Percentiles rank a stretch among this genome's conserved stretches.
phyloP scores from a whole-genome alignment of 2,113 vertebrate species.

The Prochilodus magdalenae region DNA sequence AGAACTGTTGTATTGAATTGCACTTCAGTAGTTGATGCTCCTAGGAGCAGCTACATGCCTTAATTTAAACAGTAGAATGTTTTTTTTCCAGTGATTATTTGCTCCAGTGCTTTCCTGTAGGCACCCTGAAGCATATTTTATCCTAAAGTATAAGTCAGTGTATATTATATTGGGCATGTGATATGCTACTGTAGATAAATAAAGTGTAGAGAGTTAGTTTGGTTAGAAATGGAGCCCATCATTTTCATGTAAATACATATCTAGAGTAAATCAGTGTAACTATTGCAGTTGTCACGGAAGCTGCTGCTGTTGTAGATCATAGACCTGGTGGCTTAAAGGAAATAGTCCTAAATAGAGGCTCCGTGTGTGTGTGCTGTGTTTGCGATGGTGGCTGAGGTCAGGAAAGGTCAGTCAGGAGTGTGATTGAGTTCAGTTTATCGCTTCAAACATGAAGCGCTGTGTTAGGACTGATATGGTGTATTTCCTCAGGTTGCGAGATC shows the following conservation, averaged over 20 bases:
- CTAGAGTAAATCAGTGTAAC: too few species aligned
- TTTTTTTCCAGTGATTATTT: too few species aligned
- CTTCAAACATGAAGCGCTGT: not conserved
- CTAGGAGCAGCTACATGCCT: too few species aligned
- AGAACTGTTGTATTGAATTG: too few species aligned
- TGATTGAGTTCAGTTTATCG: constrained; percentile 4
- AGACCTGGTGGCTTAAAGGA: not conserved
- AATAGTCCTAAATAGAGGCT: not conserved
- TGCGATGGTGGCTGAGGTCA: not conserved
- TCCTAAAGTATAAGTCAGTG: too few species aligned
- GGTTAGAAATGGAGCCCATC: not conserved
- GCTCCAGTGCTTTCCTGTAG: too few species aligned
- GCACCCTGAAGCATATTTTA: too few species aligned
- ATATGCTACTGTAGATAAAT: too few species aligned
- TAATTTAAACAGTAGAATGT: too few species aligned
- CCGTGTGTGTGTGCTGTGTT: not conserved
- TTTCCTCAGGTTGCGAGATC: not conserved
- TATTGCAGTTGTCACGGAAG: too few species aligned
- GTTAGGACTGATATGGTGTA: not conserved
- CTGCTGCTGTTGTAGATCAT: not conserved
- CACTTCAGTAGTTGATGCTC: too few species aligned
- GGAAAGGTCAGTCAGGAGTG: not conserved
- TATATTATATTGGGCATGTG: too few species aligned
- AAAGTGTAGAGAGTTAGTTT: not conserved
- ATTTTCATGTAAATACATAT: not conserved